These are phyloP conservation scores for Leucophenga montana DNA, from an alignment of 2,888 invertebrate species.

Conservation along the genomic window DNA sequence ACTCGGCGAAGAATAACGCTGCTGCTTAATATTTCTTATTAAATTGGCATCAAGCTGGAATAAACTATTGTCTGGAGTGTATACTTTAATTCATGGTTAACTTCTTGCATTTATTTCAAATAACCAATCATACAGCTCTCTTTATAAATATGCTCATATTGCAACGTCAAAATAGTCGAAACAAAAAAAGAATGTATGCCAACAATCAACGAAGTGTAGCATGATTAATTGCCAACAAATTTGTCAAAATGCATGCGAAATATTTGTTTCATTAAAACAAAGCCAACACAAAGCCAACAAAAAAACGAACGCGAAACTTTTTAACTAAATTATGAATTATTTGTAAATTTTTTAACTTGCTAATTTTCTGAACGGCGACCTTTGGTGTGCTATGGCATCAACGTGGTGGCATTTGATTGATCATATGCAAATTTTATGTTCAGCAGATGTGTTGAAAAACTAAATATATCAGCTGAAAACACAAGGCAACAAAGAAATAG, in stretches of 20 bases:
- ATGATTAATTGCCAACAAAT: conserved; percentile 22
- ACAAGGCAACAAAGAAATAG: no score
- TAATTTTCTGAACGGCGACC: neutral
- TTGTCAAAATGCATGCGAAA: conserved; percentile 20
- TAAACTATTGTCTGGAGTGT: no score
- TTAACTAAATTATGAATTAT: neutral
- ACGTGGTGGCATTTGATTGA: conserved; percentile 10
- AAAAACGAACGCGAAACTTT: neutral
- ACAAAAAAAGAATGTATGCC: neutral
- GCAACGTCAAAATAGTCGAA: conserved; percentile 5
- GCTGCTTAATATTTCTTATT: no score
- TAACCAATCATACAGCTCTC: no score
- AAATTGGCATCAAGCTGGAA: no score
- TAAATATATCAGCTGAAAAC: neutral
- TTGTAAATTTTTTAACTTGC: neutral
- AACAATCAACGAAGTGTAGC: neutral
- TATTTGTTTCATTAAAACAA: conserved; percentile 9
- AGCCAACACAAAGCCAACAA: neutral
- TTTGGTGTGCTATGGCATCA: neutral
- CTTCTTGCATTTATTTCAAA: no score
- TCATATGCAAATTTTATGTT: conserved; percentile 14
- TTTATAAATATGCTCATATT: neutral
- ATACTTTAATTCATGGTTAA: no score
- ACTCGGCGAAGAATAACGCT: no score
- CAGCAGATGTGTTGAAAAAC: conserved; percentile 17